phyloP scores from a whole-genome alignment of 2,113 vertebrate species.

The Nannobrachium achirus region DNA sequence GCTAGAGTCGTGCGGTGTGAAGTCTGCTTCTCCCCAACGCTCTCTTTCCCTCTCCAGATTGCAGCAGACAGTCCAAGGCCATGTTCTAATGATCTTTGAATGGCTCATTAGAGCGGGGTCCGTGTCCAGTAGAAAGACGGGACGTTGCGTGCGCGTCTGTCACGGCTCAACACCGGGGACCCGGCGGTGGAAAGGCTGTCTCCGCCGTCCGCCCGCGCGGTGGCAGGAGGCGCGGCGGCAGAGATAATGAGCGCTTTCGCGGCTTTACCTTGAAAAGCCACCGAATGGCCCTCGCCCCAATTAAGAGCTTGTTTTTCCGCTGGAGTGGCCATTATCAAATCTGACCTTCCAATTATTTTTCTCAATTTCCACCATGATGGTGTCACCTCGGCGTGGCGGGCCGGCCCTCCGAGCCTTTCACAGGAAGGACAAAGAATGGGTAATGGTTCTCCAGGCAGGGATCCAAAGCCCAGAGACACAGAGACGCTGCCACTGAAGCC shows the following conservation, averaged over 20 bases:
- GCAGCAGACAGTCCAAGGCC: slow-evolving; percentile 9
- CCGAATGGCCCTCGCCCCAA: slow-evolving; percentile 75
- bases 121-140: slow-evolving; percentile 44
- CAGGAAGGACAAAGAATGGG: slow-evolving; percentile 61
- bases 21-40: slow-evolving; percentile 34
- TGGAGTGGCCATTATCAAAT: slow-evolving; percentile 80
- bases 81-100: slow-evolving; percentile 62
- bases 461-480: slow-evolving; percentile 27
- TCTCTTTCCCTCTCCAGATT: too few species aligned
- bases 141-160: slow-evolving; percentile 20
- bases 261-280: slow-evolving; percentile 78
- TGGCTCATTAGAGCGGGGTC: slow-evolving; percentile 71
- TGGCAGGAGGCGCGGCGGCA: slow-evolving; percentile 46
- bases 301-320: slow-evolving; percentile 78
- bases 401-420: slow-evolving; percentile 47
- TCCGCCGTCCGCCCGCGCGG: slow-evolving; percentile 39
- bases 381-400: slow-evolving; percentile 65
- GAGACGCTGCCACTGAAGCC: slow-evolving; percentile 4
- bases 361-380: slow-evolving; percentile 72
- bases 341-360: slow-evolving; percentile 83
- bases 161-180: slow-evolving; percentile 34
- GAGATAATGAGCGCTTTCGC: slow-evolving; percentile 84
- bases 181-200: slow-evolving; percentile 42
- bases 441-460: slow-evolving; percentile 63
- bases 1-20: neutral